phyloP scores from a whole-genome alignment of 2,797 vertebrate genomes.

The Rhynchonycteris naso region DNA sequence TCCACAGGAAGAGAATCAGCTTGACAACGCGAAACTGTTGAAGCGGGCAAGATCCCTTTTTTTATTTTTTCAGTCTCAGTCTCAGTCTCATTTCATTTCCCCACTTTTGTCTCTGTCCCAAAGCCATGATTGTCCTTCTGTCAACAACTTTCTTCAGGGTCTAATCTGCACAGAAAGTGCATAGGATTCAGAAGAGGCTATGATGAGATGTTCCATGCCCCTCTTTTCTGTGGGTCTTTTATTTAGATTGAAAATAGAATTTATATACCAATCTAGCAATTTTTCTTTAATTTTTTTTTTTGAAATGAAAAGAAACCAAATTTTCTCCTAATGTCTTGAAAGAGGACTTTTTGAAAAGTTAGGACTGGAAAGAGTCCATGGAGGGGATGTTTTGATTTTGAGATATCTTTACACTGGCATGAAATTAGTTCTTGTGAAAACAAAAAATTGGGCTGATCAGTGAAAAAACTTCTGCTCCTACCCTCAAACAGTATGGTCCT shows the following conservation, averaged over 20 bases:
- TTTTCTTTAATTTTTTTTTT: neutral
- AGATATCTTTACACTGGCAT: neutral
- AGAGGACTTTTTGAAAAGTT: constrained; percentile 13
- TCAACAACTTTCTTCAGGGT: neutral
- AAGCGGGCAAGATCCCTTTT: neutral
- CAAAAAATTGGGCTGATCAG: neutral
- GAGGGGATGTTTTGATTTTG: constrained; percentile 11
- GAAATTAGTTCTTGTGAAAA: neutral
- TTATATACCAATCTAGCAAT: neutral
- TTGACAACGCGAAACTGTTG: neutral
- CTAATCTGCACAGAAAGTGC: constrained; percentile 71
- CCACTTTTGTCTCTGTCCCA: neutral
- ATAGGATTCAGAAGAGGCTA: neutral
- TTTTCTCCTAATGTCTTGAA: neutral
- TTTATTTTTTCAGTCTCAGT: neutral
- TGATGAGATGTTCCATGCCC: neutral
- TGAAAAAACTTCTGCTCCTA: neutral
- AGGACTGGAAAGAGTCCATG: neutral
- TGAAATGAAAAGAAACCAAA: neutral
- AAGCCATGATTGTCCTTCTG: neutral
- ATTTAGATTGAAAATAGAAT: neutral
- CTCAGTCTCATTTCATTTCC: neutral
- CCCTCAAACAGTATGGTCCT: neutral
- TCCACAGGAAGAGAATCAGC: neutral
- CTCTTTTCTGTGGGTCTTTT: neutral